Evolutionary conservation across 2,797 vertebrate genomes (phyloP), one percentile per base, ranked within the genome.

Genomic region (Gobio occitaniae): DNA sequence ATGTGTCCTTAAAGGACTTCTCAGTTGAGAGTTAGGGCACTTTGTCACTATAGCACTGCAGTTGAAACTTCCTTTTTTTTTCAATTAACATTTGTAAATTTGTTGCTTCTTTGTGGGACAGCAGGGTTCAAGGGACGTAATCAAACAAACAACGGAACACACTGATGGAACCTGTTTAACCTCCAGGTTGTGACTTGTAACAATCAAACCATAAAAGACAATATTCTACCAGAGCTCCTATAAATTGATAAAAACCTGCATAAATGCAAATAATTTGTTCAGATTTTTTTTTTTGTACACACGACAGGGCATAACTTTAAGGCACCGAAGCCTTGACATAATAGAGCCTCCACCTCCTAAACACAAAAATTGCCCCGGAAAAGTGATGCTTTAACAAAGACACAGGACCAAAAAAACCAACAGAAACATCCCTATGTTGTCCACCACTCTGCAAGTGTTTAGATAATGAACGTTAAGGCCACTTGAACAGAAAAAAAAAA

Each of bases 241-340:
- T 59, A 47, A 82, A 54, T 61, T n/a, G 25, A 75, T 72, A 87
- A 54, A 89, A 89, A 91, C 76, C 91, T 87, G 87, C 89, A 91
- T 90, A 91, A 85, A 90, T 84, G 86, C 89, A 91, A 92, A 91
- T 85, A 80, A 91, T 80, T 87, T 87, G 82, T 90, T 90, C 71
- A 41, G 88, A 82, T 88, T 82, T 88, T 82, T 86, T 90, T 91
- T 88, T 91, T 85, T 70, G 92, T 89, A 92, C 91, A 94, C 93
- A 94, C 91, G 88, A 88, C 84, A 93, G 95, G 95, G 95, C 94
- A 94, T 93, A 91, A 92, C 91, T 94, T 94, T 95, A 96, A 96
- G 95, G 95, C 95, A 96, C 95, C 93, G 94, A 95, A 95, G 95
- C 95, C 95, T 96, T 95, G 94, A 95, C 94, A 95, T 95, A 94